phyloP scores from a whole-genome alignment of 2,888 invertebrate species.

The Onthophagus sagittarius region DNA sequence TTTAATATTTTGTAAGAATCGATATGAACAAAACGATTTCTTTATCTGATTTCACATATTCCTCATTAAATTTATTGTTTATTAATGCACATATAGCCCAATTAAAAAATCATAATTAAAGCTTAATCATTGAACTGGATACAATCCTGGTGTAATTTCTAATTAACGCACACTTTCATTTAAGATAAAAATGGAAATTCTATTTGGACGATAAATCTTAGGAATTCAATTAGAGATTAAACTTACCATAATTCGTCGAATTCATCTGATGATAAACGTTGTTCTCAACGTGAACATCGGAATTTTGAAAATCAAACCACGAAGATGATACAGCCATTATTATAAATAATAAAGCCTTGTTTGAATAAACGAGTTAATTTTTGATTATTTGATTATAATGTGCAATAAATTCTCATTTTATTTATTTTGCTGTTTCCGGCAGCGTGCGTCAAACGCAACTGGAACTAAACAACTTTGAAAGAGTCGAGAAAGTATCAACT shows the following conservation, averaged over 20 bases:
- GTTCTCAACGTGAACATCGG: background rate
- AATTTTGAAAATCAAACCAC: background rate
- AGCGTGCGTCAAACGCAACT: background rate
- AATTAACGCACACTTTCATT: background rate
- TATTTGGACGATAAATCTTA: background rate
- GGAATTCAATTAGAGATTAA: background rate
- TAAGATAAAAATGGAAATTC: background rate
- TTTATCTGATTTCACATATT: too few species aligned
- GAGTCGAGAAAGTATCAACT: background rate
- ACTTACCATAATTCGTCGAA: background rate
- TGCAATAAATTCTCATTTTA: too few species aligned
- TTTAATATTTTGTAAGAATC: too few species aligned
- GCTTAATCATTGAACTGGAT: background rate
- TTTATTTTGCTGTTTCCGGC: background rate
- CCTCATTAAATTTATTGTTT: too few species aligned
- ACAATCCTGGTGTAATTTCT: background rate
- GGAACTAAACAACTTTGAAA: background rate
- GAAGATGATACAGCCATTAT: background rate
- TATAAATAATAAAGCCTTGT: too few species aligned
- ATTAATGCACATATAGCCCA: too few species aligned
- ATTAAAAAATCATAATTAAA: too few species aligned
- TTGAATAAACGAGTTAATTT: too few species aligned
- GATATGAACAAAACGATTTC: too few species aligned
- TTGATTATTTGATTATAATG: too few species aligned
- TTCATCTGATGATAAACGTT: background rate